Evolutionary conservation across 2,113 vertebrate genomes (phyloP), one percentile per base, ranked within the genome.

Genomic region (Myrmophylax atrothorax): DNA sequence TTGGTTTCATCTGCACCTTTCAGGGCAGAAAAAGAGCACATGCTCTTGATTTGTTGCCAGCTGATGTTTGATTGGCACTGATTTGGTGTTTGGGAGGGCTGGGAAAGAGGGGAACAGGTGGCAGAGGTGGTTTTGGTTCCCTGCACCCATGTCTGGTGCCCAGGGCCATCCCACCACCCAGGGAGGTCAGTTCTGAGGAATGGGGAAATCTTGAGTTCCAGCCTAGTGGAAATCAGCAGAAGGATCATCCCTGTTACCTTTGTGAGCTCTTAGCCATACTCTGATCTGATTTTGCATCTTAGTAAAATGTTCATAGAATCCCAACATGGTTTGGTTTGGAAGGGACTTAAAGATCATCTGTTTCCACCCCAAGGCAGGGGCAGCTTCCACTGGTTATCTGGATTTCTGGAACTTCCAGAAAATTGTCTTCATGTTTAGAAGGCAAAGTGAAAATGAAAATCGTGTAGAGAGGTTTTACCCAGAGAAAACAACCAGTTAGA

Each of bases 91-190:
- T 3, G 29, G 68, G 4, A 73, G 67, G 44, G 77, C 56, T 74
- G 60, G 35, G 0, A 11, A 58, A 47, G 64, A 81, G 53, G 49
- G 52, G 29, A 46, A 28, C 11, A 9, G 20, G 18, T 38, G 37
- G 31, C 42, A 44, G 20, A 3, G 69, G 0, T 22, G 3, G 1
- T 25, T 5, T 5, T 6, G 14, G 38, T 12, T 55, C 5, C 5
- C 0, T 2, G 0, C 7, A 2, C 49, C 22, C 3, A 0, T 4
- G 35, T 6, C 4, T 2, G 14, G 19, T 3, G 31, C 17, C 72
- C 6, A 2, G 22, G 38, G 42, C 77, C 3, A 0, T 7, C 4
- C 8, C 64, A 38, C 31, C 23, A 4, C 67, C 35, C 33, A 4
- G 2, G 14, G 67, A 9, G n/a, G 12, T 8, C 38, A 14, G 49